Percentiles rank a stretch among this genome's conserved stretches.
Conservation (phyloP, 2,797 vertebrate genomes). For the Sparidentex hasta region DNA sequence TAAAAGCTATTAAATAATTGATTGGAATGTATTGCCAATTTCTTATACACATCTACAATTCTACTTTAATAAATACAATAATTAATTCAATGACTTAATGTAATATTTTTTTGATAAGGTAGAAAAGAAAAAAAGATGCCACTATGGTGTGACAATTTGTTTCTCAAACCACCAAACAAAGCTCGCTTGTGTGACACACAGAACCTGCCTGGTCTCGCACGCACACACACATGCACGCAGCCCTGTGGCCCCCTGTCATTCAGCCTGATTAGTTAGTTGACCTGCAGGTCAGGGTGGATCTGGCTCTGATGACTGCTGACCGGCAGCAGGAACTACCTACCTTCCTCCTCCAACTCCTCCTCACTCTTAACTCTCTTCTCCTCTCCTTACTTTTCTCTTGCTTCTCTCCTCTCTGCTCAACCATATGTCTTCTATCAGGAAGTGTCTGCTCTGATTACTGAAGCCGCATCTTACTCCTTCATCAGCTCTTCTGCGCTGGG, state of each 20-base stretch:
- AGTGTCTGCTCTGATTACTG: slow-evolving; percentile 64
- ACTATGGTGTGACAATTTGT: slow-evolving; percentile 4
- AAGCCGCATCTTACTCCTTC: slow-evolving; percentile 53
- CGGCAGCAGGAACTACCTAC: slow-evolving; percentile 73
- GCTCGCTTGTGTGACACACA: slow-evolving; percentile 28
- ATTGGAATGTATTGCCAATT: not conserved
- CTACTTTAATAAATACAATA: no score
- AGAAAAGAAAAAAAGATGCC: not conserved
- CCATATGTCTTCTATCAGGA: slow-evolving; percentile 78
- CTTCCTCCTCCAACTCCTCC: slow-evolving; percentile 55
- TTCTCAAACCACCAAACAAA: slow-evolving; percentile 16
- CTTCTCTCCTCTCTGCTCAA: slow-evolving; percentile 23
- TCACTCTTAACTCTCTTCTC: slow-evolving; percentile 44
- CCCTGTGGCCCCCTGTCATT: slow-evolving; percentile 66
- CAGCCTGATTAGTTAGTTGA: slow-evolving; percentile 81
- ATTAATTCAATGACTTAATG: no score
- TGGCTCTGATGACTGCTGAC: slow-evolving; percentile 77
- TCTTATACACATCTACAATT: not conserved
- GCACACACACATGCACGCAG: slow-evolving; percentile 19
- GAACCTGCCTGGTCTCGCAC: slow-evolving; percentile 3
- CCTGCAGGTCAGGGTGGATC: slow-evolving; percentile 76
- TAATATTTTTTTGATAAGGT: not conserved
- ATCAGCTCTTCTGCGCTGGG: slow-evolving; percentile 46
- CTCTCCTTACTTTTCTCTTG: slow-evolving; percentile 16
- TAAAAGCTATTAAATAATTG: not conserved